Conservation (phyloP, 2,797 vertebrate species). For the Ptychadena robeensis region DNA sequence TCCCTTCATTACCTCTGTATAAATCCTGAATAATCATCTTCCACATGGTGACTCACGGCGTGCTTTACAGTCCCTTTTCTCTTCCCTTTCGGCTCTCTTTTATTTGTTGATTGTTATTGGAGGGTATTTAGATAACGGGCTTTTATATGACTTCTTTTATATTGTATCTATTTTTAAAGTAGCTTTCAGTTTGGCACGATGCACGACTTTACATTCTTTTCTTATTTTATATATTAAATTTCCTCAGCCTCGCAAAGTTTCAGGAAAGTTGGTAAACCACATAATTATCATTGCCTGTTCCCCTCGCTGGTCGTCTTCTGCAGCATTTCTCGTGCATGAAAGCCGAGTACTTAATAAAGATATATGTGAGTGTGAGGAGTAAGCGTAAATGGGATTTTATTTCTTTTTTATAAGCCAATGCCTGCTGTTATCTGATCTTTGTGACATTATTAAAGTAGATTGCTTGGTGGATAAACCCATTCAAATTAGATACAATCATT, state of each 20-base stretch:
- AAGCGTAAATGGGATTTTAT: no score
- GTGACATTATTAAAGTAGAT: no score
- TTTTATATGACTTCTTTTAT: background rate
- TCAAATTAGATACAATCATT: no score
- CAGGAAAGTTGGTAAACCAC: conserved; percentile 44
- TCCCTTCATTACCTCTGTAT: conserved; percentile 6
- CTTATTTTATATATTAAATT: conserved; percentile 32
- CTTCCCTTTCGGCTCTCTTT: background rate
- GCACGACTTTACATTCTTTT: background rate
- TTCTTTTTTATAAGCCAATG: no score
- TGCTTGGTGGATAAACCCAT: no score
- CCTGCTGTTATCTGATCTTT: no score
- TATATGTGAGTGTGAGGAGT: no score
- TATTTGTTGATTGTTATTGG: background rate
- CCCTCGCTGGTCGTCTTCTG: background rate
- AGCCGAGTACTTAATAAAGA: background rate
- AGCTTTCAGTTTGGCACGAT: background rate
- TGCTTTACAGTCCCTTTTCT: background rate
- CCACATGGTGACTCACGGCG: background rate
- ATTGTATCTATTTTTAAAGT: background rate
- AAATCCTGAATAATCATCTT: background rate
- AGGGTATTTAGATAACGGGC: background rate
- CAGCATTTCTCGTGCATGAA: background rate
- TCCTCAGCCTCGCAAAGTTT: conserved; percentile 18
- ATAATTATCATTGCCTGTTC: background rate